Percentiles rank a stretch among this genome's conserved stretches.
Conservation (phyloP, 1,140 invertebrate genomes). For the Proales similis region DNA sequence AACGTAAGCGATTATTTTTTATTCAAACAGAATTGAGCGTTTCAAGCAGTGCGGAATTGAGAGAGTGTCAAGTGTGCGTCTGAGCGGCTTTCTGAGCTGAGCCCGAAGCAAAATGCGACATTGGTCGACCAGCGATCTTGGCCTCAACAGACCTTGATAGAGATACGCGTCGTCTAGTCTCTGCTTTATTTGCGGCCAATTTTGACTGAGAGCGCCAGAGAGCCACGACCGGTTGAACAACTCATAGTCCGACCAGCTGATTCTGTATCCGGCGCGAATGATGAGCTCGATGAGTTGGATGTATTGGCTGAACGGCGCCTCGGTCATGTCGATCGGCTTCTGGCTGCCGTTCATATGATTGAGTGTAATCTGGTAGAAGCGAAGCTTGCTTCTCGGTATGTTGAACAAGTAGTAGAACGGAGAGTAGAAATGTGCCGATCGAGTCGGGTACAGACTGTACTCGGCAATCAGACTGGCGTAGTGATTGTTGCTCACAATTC, state of each 20-base stretch:
- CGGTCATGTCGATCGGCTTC: background rate
- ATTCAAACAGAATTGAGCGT: no score
- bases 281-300: background rate
- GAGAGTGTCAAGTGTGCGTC: background rate
- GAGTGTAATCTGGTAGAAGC: slow-evolving; percentile 13
- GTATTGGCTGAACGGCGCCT: no score
- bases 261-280: slow-evolving; percentile 5
- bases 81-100: background rate
- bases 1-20: no score
- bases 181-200: no score
- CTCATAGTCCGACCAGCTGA: background rate
- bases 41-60: slow-evolving; percentile 1
- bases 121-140: background rate
- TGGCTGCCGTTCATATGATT: slow-evolving; percentile 1
- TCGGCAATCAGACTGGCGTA: background rate
- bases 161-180: slow-evolving; percentile 26
- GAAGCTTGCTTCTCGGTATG: slow-evolving; percentile 8
- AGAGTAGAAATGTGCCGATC: background rate
- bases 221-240: slow-evolving; percentile 19
- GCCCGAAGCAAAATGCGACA: background rate
- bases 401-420: slow-evolving; percentile 11
- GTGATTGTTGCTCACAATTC: background rate
- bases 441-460: background rate
- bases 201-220: no score
- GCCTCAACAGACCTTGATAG: background rate